Base-by-base conservation (phyloP, 2,113 vertebrate species). In the Charadrius vociferus region DNA sequence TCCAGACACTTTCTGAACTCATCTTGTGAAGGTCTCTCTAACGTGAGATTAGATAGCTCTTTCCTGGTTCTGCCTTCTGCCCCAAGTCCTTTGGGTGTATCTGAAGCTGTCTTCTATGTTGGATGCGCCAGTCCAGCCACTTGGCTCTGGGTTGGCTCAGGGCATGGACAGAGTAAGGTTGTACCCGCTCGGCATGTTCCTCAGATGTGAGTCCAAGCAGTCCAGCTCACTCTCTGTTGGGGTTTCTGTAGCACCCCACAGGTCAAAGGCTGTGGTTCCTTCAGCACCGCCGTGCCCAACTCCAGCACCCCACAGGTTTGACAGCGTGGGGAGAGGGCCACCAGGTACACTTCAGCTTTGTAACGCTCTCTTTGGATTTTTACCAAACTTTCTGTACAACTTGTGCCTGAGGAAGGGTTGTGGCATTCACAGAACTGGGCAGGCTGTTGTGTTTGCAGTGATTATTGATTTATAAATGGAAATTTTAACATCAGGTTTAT, bases 401-500 rank as follows among this genome's bases (percentile, higher is more conserved):
- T 16, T 2, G 24, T 53, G 83, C 73, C 83, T 16, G 36, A 81
- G 56, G 75, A 92, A 12, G 80, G 39, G 30, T 27, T 32, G 63
- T 61, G 72, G 34, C 58, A 19, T 23, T 59, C 67, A 7, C 7
- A 52, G 72, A 55, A 29, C 22, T 10, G 65, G 36, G 73, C 15
- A 50, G 82, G n/a, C 21, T 83, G 56, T 0, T 62, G 45, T 59
- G 65, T 94, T 89, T 88, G 81, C 56, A 4, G 78, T 47, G 81
- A n/a, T 91, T 91, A 88, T 95, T 90, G 96, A 90, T 86, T 95
- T 68, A 82, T 78, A 77, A 80, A 73, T 72, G 86, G 86, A 63
- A 95, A 72, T 85, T 63, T 94, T 52, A 56, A 22, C 80, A 74
- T 52, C 39, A 43, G 55, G 10, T 71, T 86, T 71, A 2, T 49